phyloP scores from a whole-genome alignment of 2,888 invertebrate species.

The Villa cingulata region DNA sequence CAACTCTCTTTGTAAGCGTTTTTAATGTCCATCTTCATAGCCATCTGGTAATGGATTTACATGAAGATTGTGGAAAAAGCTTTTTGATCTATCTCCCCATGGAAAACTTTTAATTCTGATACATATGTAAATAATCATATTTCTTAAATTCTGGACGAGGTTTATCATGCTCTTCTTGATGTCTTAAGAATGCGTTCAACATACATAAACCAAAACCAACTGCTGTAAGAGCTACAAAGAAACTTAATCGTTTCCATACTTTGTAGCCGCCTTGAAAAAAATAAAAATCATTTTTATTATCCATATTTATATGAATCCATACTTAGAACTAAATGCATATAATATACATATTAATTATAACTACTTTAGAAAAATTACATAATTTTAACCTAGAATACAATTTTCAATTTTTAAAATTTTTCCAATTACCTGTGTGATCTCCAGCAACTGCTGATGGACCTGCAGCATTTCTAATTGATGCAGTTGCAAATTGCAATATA shows the following conservation, averaged over 20 bases:
- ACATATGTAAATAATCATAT: conserved; percentile 67
- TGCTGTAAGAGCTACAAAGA: conserved; percentile 64
- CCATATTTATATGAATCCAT: too few relatives aligned
- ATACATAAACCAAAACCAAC: conserved; percentile 58
- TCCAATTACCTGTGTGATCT: conserved; percentile 28
- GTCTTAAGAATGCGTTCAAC: conserved; percentile 58
- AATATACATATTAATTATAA: too few relatives aligned
- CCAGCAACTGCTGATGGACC: conserved; percentile 18
- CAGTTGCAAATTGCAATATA: conserved; percentile 26
- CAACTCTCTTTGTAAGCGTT: too few relatives aligned
- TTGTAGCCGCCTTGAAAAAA: conserved; percentile 45
- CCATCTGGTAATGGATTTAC: conserved; percentile 66
- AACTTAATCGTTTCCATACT: conserved; percentile 64
- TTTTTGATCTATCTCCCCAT: conserved; percentile 84
- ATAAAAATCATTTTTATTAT: not conserved
- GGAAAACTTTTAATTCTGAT: conserved; percentile 78
- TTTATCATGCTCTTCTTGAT: conserved; percentile 42
- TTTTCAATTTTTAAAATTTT: too few relatives aligned
- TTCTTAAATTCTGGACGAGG: conserved; percentile 56
- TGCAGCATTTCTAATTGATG: conserved; percentile 17
- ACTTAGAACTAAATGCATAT: too few relatives aligned
- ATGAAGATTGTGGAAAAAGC: conserved; percentile 77
- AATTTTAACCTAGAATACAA: conserved; percentile 24
- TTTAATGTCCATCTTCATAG: conserved; percentile 48
- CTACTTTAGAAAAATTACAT: too few relatives aligned